Evolutionary conservation across 2,888 invertebrate genomes (phyloP).

Genomic region (Hydrotaea diabolus): DNA sequence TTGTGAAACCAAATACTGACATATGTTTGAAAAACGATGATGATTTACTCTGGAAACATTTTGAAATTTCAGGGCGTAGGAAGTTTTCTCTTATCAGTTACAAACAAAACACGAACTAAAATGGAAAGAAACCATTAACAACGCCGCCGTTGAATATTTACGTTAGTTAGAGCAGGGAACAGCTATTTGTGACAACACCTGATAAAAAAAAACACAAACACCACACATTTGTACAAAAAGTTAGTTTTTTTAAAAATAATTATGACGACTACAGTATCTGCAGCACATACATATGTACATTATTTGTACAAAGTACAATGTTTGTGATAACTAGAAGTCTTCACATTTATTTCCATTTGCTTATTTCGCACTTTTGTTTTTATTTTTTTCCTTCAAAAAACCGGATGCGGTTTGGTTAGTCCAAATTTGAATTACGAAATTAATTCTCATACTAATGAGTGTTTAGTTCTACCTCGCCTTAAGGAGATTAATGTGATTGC

Average conservation of each 20-base stretch:
- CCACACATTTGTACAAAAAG: no score
- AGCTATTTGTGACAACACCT: neutral
- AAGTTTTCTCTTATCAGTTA: conserved; percentile 46
- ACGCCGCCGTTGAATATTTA: neutral
- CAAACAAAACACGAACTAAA: neutral
- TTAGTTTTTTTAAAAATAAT: no score
- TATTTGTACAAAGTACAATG: no score
- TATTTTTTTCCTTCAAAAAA: neutral
- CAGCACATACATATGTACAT: no score
- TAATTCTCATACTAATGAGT: no score
- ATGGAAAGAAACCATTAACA: conserved; percentile 21
- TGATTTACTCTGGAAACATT: conserved; percentile 37
- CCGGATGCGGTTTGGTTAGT: neutral
- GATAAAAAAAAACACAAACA: conserved; percentile 16
- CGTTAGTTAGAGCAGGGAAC: neutral
- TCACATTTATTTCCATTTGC: no score
- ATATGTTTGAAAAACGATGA: neutral
- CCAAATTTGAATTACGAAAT: no score
- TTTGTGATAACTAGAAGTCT: no score
- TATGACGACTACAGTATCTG: no score
- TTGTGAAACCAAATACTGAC: neutral
- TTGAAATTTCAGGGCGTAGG: conserved; percentile 21
- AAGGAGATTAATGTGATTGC: no score
- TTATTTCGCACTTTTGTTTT: no score
- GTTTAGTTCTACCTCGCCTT: no score